Conservation (phyloP, 2,888 invertebrate genomes). For the Tuta absoluta region DNA sequence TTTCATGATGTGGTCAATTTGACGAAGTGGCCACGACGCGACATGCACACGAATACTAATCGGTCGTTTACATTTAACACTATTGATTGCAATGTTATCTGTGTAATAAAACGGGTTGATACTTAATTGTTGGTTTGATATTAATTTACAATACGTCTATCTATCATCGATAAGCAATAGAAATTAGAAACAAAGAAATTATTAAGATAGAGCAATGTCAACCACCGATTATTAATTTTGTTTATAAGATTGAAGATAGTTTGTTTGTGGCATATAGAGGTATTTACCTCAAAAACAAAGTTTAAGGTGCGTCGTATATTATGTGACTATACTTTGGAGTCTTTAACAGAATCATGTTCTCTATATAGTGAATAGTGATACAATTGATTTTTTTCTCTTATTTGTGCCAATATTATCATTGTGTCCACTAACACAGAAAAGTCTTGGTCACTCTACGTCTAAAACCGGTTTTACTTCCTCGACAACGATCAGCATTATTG, state of each 20-base stretch:
- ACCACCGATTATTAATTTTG: too few relatives aligned
- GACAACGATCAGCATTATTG: constrained; percentile 62
- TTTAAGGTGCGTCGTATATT: too few relatives aligned
- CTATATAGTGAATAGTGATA: too few relatives aligned
- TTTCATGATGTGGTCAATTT: too few relatives aligned
- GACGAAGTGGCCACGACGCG: too few relatives aligned
- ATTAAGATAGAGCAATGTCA: too few relatives aligned
- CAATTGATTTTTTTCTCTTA: background rate
- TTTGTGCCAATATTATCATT: background rate
- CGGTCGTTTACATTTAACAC: background rate
- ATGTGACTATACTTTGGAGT: too few relatives aligned
- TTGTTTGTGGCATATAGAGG: too few relatives aligned
- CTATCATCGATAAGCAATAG: background rate
- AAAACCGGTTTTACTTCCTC: constrained; percentile 35
- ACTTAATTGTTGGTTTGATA: background rate
- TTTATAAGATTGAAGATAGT: too few relatives aligned
- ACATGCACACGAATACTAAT: too few relatives aligned
- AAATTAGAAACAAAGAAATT: background rate
- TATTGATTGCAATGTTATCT: background rate
- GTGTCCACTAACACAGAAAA: background rate
- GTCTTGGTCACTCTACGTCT: constrained; percentile 37
- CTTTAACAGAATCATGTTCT: too few relatives aligned
- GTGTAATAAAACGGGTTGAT: background rate
- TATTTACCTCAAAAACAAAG: too few relatives aligned
- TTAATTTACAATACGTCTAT: background rate